These are phyloP conservation scores for Achroia grisella DNA, from an alignment of 1,140 invertebrate species.

Conservation along the genomic window DNA sequence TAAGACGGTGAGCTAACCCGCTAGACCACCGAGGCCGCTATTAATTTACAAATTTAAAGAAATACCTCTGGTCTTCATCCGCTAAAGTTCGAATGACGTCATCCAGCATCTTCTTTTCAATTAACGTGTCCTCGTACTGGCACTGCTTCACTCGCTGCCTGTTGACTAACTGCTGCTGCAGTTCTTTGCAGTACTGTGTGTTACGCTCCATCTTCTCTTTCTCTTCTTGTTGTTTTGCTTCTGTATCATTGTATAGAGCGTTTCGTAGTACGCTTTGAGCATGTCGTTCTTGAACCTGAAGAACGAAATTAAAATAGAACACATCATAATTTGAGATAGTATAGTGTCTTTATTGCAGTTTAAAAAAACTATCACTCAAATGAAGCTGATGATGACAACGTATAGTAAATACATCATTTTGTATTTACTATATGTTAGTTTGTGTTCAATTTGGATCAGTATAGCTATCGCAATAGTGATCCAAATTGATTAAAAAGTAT, in stretches of 20 bases:
- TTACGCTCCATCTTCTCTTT: conserved; percentile 26
- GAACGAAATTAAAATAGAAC: background rate
- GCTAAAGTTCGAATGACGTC: conserved; percentile 44
- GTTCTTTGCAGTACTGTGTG: conserved; percentile 27
- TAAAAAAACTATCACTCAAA: no score
- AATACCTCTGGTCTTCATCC: conserved; percentile 45
- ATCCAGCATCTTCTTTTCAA: conserved; percentile 58
- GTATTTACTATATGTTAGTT: no score
- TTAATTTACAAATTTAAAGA: no score
- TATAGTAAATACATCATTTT: no score
- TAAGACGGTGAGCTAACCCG: no score
- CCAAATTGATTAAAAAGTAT: no score
- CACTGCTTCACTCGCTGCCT: conserved; percentile 36
- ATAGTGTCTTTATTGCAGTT: no score
- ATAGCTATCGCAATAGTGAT: no score
- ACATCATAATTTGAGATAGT: no score
- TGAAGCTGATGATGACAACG: no score
- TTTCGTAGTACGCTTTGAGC: conserved; percentile 28
- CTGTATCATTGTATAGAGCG: conserved; percentile 27
- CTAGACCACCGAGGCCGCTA: no score
- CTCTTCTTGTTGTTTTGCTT: conserved; percentile 24
- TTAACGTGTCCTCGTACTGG: conserved; percentile 41
- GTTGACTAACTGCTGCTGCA: conserved; percentile 53
- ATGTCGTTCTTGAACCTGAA: conserved; percentile 38
- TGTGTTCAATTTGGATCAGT: no score